Conservation (phyloP, 1,140 invertebrate genomes). For the Aplysia californica region DNA sequence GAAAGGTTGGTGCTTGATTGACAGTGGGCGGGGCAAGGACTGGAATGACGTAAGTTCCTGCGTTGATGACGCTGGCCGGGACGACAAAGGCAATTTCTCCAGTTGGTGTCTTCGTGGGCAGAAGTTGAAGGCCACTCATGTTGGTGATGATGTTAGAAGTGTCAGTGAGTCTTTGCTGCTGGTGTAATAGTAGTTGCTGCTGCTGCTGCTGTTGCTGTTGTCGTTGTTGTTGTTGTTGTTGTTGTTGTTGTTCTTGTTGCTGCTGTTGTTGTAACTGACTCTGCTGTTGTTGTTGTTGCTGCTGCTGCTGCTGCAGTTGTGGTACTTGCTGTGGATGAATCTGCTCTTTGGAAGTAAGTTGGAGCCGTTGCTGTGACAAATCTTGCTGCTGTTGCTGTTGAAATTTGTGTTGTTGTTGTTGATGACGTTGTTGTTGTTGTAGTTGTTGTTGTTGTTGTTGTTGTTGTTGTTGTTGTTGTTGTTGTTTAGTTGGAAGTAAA, state of each 20-base stretch:
- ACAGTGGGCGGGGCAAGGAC: not conserved
- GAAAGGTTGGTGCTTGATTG: not conserved
- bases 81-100: constrained; percentile 10
- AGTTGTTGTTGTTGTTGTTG: not conserved
- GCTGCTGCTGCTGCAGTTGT: too few species aligned
- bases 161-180: not conserved
- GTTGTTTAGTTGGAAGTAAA: too few species aligned
- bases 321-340: too few species aligned
- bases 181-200: too few species aligned
- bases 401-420: too few species aligned
- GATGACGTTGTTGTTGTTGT: not conserved
- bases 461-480: not conserved
- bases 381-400: too few species aligned
- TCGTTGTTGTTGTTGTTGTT: not conserved
- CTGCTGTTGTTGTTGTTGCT: too few species aligned
- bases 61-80: not conserved
- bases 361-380: too few species aligned
- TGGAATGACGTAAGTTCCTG: not conserved
- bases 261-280: too few species aligned
- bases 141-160: not conserved
- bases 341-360: too few species aligned
- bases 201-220: too few species aligned
- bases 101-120: not conserved
- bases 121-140: not conserved
- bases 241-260: too few species aligned